Evolutionary conservation across 1,140 invertebrate species (phyloP), one percentile per base, ranked within the genome.

Genomic region (Scaptomyza montana): DNA sequence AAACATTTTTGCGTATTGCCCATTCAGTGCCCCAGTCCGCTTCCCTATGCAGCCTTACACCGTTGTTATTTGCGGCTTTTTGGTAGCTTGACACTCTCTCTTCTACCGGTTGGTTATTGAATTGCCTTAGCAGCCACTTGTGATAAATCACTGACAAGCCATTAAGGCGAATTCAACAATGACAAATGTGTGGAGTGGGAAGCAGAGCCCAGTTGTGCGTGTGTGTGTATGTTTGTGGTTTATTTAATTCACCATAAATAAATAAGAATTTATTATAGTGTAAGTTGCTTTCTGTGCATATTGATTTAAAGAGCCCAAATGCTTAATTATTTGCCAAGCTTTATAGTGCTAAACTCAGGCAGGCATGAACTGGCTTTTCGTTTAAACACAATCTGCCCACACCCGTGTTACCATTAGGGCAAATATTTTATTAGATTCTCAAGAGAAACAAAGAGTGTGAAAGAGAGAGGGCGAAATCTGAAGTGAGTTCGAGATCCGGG

Each of bases 131-230:
- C 81, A 80, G 77, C 59, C 81, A 77, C 74, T 86, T 81, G 74
- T 68, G 78, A 87, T 86, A 86, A 87, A 86, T 86, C 81, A 87
- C 78, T 81, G 78, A 80, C 60, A 75, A 73, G 69, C 30, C n/a
- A 65, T 33, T 21, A 47, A 30, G 33, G 28, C 39, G 13, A 84
- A 73, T 56, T 59, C 62, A 57, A 70, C 60, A 57, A 74, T 79
- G 72, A 86, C 67, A 86, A 80, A 86, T 80, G 30, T 6, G 30
- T 6, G 59, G 28, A 63, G 30, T 47, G 25, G 30, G 9, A 9
- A 39, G 19, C 33, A 36, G 47, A 28, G 25, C 8, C n/a, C 25
- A 1, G 30, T 43, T 41, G 19, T 25, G 10, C 5, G 10, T 43
- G 7, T n/a, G 5, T 43, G 54, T 51, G 33, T 54, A 41, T 16